Evolutionary conservation across 2,797 vertebrate genomes (phyloP).

Genomic region (Rallus crepitans): DNA sequence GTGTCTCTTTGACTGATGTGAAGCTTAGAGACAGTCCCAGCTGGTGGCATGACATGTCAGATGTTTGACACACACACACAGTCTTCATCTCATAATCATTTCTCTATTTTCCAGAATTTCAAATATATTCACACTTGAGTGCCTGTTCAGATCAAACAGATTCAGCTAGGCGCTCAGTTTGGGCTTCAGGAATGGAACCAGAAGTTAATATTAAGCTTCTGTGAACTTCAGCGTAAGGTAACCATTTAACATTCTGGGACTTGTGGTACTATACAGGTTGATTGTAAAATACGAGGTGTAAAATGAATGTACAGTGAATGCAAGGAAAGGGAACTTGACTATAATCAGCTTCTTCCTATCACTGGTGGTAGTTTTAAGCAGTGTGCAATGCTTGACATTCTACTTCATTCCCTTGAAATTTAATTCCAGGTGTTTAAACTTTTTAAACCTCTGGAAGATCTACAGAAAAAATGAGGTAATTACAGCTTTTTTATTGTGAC

Average conservation of each 20-base stretch:
- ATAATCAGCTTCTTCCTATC: accelerated
- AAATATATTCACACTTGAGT: neutral
- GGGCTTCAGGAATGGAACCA: neutral
- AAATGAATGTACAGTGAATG: neutral
- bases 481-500: neutral
- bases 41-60: neutral
- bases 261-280: neutral
- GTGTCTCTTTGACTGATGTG: neutral
- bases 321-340: neutral
- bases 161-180: neutral
- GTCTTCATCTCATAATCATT: neutral
- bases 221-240: neutral
- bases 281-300: neutral
- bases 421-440: neutral
- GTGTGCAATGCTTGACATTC: neutral
- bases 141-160: neutral
- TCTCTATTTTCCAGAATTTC: neutral
- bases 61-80: neutral
- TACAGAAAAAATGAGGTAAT: neutral
- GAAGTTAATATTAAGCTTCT: neutral
- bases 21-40: neutral
- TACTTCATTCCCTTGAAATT: neutral
- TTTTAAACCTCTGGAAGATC: neutral
- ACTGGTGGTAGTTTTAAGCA: neutral
- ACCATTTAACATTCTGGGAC: neutral